phyloP scores from a whole-genome alignment of 2,113 vertebrate species.

The Zeus faber region DNA sequence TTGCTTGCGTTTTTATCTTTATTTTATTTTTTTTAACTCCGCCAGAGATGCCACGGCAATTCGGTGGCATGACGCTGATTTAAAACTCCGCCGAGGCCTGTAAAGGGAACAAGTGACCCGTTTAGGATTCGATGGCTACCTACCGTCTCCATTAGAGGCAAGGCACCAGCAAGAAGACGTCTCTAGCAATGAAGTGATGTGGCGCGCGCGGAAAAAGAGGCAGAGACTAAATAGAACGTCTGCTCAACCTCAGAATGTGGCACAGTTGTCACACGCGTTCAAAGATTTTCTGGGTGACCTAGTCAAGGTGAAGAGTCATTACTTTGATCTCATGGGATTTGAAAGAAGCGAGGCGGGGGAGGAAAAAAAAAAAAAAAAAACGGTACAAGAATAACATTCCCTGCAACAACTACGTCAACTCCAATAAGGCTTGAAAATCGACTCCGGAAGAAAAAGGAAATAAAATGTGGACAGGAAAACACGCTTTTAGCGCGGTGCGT shows the following conservation, averaged over 20 bases:
- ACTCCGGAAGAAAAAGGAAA: not conserved
- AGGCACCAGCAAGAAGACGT: not conserved
- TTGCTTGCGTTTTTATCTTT: too few species aligned
- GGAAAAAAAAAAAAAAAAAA: too few species aligned
- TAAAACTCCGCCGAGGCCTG: too few species aligned
- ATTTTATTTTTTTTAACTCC: too few species aligned
- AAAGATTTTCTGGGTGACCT: not conserved
- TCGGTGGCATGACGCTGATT: too few species aligned
- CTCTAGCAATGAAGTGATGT: not conserved
- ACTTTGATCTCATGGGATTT: slow-evolving; percentile 3
- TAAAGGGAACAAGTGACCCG: too few species aligned
- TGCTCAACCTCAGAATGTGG: slow-evolving; percentile 3
- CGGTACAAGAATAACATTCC: slow-evolving; percentile 4
- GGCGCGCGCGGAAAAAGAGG: not conserved
- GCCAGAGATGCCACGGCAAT: too few species aligned
- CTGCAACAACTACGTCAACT: not conserved
- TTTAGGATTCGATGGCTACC: not conserved
- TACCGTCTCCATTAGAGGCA: not conserved
- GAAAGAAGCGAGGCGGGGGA: not conserved
- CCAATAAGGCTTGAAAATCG: slow-evolving; percentile 1
- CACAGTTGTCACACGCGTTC: slow-evolving; percentile 15
- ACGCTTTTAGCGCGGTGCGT: not conserved
- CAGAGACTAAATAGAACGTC: not conserved
- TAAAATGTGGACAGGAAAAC: not conserved
- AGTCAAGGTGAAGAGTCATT: slow-evolving; percentile 13